Base-by-base conservation (phyloP, 2,797 vertebrate species). In the Rhodeus uyekii region DNA sequence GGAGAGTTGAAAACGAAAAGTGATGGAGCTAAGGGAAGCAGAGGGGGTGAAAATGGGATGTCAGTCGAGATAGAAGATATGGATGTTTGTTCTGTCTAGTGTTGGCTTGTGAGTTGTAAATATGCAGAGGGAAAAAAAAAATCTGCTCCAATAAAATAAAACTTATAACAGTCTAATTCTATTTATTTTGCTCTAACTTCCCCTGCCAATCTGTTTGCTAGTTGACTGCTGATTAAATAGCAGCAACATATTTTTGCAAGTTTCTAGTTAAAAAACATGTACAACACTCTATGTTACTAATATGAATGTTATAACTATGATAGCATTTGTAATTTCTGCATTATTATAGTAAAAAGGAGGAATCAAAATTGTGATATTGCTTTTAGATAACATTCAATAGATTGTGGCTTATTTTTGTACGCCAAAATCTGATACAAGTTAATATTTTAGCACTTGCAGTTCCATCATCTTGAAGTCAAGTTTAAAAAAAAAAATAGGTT, bases 31-130 rank as follows among this genome's bases (percentile, higher is more conserved):
- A 9, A 55, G 44, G 34, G n/a, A 55, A 22, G 19, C 2, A 44
- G 29, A 58, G 38, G 16, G 42, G 38, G 19, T 32, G 34, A 78
- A 42, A 48, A 9, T n/a, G 71, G 27, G 50, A 53, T 78, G 76
- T 24, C 61, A 53, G 32, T 36, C 27, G 32, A 67, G 76, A 53
- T 32, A 24, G 55, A 13, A 55, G 44, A 53, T 78, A 67, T 67
- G 63, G 32, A 71, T 58, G 48, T 68, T 58, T 44, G 24, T 32
- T 42, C 24, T 69, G 64, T 69, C 9, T 58, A 50, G 48, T 13
- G 6, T 29, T 58, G 48, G 86, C 67, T 81, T 85, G 80, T 87
- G 84, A 79, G 81, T 85, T 83, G 78, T 67, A 81, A 36, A 44
- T 64, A 7, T 10, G 4, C 13, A 22, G 27, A 16, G 5, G 12